phyloP scores from a whole-genome alignment of 2,797 vertebrate genomes.

The Enteromius afrohamiltoni region DNA sequence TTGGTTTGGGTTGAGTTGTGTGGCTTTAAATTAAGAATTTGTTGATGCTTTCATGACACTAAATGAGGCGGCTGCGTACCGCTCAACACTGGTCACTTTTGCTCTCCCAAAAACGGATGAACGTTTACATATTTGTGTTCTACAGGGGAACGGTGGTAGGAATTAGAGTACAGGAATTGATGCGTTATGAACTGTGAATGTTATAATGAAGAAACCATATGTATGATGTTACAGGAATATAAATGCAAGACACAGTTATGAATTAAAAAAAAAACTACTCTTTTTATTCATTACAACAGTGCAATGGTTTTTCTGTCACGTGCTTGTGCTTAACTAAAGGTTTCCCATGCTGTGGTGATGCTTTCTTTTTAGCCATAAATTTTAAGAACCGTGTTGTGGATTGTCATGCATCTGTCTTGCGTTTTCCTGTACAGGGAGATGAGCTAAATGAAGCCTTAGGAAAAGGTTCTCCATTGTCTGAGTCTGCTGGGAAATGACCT shows the following conservation, averaged over 20 bases:
- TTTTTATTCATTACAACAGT: constrained; percentile 16
- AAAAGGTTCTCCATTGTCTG: constrained; percentile 17
- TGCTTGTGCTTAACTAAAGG: constrained; percentile 9
- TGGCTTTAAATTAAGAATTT: neutral
- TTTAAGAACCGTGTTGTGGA: neutral
- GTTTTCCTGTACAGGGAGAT: neutral
- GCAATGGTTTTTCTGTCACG: neutral
- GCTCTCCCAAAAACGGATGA: neutral
- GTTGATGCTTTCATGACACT: neutral
- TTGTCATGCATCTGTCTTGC: neutral
- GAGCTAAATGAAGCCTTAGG: constrained; percentile 24
- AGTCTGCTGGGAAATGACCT: constrained; percentile 18
- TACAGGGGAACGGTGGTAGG: constrained; percentile 19
- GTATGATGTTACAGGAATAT: constrained; percentile 35
- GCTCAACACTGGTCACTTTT: constrained; percentile 19
- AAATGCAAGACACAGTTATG: constrained; percentile 8
- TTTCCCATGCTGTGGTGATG: constrained; percentile 6
- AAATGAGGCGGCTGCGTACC: neutral
- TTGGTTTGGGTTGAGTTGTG: constrained; percentile 8
- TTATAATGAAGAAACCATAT: constrained; percentile 47
- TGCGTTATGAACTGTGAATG: constrained; percentile 52
- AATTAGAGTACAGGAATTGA: constrained; percentile 39
- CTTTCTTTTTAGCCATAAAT: neutral
- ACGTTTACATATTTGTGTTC: constrained; percentile 27
- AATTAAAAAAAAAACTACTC: constrained; percentile 6